Conservation (phyloP, 2,797 vertebrate species). For the Macroramphosus scolopax region DNA sequence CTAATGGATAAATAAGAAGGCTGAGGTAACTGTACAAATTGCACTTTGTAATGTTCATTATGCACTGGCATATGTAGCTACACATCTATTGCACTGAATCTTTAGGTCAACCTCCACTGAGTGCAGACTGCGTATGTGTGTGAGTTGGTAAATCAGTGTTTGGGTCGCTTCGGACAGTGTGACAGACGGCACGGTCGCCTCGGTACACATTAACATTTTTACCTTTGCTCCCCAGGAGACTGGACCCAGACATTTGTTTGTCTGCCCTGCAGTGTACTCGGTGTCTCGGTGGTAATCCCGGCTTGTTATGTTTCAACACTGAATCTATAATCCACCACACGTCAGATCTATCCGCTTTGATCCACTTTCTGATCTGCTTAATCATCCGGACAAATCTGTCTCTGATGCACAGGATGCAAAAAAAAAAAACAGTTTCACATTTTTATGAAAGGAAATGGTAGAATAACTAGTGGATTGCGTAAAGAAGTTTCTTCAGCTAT, state of each 20-base stretch:
- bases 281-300: slow-evolving; percentile 34
- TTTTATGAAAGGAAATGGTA: background rate
- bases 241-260: slow-evolving; percentile 48
- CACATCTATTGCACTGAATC: slow-evolving; percentile 8
- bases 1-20: no score
- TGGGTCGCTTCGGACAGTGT: slow-evolving; percentile 28
- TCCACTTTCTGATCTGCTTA: slow-evolving; percentile 27
- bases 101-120: slow-evolving; percentile 15
- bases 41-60: no score
- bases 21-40: no score
- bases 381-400: slow-evolving; percentile 23
- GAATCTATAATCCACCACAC: slow-evolving; percentile 29
- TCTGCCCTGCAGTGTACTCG: slow-evolving; percentile 47
- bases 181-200: slow-evolving; percentile 36
- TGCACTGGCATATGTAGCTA: slow-evolving; percentile 6
- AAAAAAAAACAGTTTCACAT: slow-evolving; percentile 14
- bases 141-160: slow-evolving; percentile 12
- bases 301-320: slow-evolving; percentile 46
- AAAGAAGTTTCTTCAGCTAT: background rate
- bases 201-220: slow-evolving; percentile 51
- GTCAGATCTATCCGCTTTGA: slow-evolving; percentile 21
- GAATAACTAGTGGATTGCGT: background rate
- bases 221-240: slow-evolving; percentile 66
- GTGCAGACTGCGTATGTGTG: slow-evolving; percentile 12
- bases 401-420: slow-evolving; percentile 14